phyloP scores from a whole-genome alignment of 2,113 vertebrate species.

The Amblyornis subalaris region DNA sequence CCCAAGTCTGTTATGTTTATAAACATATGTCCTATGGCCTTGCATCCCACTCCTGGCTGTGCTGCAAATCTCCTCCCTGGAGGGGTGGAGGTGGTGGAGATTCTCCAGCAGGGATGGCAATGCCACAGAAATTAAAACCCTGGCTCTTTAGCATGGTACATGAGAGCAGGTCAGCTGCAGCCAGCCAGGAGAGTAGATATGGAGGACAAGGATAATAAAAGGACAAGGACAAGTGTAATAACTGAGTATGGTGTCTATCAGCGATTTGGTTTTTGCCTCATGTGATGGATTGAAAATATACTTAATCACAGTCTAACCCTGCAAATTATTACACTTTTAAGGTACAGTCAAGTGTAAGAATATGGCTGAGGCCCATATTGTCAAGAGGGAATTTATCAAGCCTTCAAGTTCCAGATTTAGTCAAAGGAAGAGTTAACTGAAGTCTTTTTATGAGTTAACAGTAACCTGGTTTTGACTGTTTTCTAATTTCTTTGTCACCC shows the following conservation, averaged over 20 bases:
- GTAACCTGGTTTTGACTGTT: not conserved
- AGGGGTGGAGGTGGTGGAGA: fast-evolving
- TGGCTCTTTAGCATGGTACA: not conserved
- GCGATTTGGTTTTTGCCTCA: not conserved
- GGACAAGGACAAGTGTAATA: fast-evolving
- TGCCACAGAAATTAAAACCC: not conserved
- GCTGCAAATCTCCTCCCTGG: fast-evolving
- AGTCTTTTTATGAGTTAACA: not conserved
- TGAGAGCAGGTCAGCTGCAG: not conserved
- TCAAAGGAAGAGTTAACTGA: not conserved
- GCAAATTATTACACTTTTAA: not conserved
- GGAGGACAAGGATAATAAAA: not conserved
- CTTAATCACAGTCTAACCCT: not conserved
- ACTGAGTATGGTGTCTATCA: fast-evolving
- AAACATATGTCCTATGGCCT: not conserved
- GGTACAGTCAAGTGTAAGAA: not conserved
- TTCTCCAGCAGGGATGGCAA: not conserved
- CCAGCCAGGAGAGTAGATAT: fast-evolving
- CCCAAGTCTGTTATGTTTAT: not conserved
- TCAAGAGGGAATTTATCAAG: not conserved
- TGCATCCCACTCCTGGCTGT: not conserved
- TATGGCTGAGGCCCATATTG: not conserved
- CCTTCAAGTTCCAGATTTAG: not conserved
- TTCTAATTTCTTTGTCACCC: not conserved
- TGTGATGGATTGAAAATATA: not conserved